These are phyloP conservation scores for Sepiola atlantica DNA, from an alignment of 2,888 invertebrate species.

Conservation along the genomic window DNA sequence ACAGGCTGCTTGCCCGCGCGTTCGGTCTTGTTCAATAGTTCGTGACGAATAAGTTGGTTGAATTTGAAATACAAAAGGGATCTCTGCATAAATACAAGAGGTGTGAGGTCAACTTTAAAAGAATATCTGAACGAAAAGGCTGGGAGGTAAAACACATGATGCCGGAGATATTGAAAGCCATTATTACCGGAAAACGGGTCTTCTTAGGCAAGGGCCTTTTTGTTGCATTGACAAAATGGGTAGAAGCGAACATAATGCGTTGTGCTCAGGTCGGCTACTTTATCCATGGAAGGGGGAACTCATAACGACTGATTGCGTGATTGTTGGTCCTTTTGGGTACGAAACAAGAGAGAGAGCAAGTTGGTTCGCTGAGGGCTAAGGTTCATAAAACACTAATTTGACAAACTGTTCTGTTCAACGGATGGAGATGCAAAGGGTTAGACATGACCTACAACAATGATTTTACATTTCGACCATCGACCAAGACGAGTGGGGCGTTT, in stretches of 20 bases:
- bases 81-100: not conserved
- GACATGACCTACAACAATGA: not conserved
- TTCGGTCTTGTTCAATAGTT: not conserved
- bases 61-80: not conserved
- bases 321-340: not conserved
- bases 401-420: not conserved
- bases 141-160: not conserved
- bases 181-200: slow-evolving; percentile 21
- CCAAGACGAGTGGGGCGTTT: not conserved
- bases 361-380: not conserved
- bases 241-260: not conserved
- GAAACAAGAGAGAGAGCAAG: not conserved
- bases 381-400: slow-evolving; percentile 18
- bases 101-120: not conserved
- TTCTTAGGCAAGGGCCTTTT: not conserved
- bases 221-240: not conserved
- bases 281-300: not conserved
- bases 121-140: not conserved
- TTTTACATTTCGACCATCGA: not conserved
- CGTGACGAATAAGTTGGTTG: not conserved
- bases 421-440: not conserved
- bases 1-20: not conserved
- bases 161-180: not conserved
- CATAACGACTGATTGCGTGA: not conserved
- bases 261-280: not conserved